These are phyloP conservation scores for Drosophila macrospina DNA, from an alignment of 2,888 invertebrate species.

Conservation along the genomic window DNA sequence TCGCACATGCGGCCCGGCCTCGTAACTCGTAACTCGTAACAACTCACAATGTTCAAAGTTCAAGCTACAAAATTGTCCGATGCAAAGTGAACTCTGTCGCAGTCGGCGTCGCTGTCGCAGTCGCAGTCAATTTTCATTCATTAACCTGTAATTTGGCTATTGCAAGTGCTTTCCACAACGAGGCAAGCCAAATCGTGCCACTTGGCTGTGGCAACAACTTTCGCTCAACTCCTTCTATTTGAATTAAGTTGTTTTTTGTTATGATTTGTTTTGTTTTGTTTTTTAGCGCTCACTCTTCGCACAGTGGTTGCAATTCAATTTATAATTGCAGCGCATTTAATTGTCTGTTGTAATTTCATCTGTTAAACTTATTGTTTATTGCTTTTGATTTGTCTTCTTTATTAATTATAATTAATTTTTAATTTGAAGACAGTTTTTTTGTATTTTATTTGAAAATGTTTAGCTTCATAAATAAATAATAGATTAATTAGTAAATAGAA, in stretches of 20 bases:
- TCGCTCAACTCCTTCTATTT: constrained; percentile 14
- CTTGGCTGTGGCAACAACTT: constrained; percentile 25
- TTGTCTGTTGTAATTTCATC: background rate
- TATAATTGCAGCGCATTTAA: background rate
- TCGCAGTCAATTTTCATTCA: constrained; percentile 41
- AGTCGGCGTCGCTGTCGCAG: background rate
- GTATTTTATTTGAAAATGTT: too few relatives aligned
- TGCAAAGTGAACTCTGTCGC: constrained; percentile 7
- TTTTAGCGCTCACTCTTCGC: background rate
- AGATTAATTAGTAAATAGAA: too few relatives aligned
- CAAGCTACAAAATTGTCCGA: constrained; percentile 14
- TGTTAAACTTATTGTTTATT: too few relatives aligned
- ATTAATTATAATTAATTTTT: background rate
- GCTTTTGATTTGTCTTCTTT: too few relatives aligned
- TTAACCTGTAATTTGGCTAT: constrained; percentile 42
- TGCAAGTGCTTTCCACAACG: background rate
- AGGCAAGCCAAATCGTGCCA: constrained; percentile 10
- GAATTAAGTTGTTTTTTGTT: too few relatives aligned
- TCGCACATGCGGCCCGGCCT: constrained; percentile 25
- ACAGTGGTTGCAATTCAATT: constrained; percentile 17
- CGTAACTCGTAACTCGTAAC: constrained; percentile 4
- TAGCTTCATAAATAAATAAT: too few relatives aligned
- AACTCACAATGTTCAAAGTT: constrained; percentile 40
- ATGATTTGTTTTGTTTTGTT: background rate
- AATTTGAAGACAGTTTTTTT: background rate